A percentile compares a stretch with the other conserved stretches of the same genome.
These are phyloP conservation scores for Centroberyx gerrardi DNA, from an alignment of 2,797 vertebrate genomes.

Conservation along the genomic window DNA sequence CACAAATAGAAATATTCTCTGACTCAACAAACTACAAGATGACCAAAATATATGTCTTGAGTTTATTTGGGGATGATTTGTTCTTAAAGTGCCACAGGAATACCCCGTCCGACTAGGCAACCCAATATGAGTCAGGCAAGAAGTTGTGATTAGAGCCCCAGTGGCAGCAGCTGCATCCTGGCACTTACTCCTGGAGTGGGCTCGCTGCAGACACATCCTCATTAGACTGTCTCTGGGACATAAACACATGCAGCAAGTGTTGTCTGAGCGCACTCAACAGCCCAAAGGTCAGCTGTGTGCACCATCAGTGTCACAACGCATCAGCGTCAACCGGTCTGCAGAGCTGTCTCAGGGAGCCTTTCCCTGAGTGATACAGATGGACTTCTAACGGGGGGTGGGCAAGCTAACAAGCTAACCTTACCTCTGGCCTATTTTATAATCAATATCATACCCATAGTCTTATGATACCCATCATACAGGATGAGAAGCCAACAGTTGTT, in stretches of 20 bases:
- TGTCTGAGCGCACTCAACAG: conserved; percentile 79
- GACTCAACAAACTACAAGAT: not conserved
- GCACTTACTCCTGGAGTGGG: conserved; percentile 81
- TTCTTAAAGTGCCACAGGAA: conserved; percentile 18
- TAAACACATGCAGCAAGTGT: conserved; percentile 86
- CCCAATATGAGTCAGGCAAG: conserved; percentile 61
- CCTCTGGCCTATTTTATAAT: conserved; percentile 49
- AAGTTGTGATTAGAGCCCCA: conserved; percentile 87
- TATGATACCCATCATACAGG: conserved; percentile 29
- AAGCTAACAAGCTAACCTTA: conserved; percentile 39
- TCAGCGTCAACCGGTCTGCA: conserved; percentile 76
- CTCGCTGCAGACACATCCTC: conserved; percentile 83
- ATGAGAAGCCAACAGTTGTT: conserved; percentile 2
- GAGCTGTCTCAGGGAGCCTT: conserved; percentile 59
- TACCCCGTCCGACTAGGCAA: conserved; percentile 36
- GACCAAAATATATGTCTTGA: conserved; percentile 13
- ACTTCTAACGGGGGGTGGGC: conserved; percentile 22
- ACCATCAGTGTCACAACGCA: conserved; percentile 82
- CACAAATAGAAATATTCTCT: not conserved
- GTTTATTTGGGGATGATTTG: conserved; percentile 31
- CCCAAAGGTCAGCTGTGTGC: conserved; percentile 79
- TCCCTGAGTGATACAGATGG: conserved; percentile 72
- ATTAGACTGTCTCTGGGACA: conserved; percentile 86
- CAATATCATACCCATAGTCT: conserved; percentile 41
- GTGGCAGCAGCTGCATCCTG: conserved; percentile 87